These are phyloP conservation scores for Carcina quercana DNA, from an alignment of 2,888 invertebrate species.

Conservation along the genomic window DNA sequence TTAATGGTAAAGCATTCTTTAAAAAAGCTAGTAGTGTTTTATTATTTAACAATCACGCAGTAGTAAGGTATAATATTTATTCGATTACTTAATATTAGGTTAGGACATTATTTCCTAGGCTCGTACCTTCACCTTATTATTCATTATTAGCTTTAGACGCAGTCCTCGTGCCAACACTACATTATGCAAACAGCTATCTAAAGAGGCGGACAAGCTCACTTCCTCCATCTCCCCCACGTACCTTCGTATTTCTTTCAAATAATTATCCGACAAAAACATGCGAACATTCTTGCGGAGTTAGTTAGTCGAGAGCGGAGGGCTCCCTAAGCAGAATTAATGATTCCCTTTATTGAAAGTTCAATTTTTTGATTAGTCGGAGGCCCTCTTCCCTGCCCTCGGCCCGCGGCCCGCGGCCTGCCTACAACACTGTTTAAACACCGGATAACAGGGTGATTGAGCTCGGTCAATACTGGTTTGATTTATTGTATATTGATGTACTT, in stretches of 20 bases:
- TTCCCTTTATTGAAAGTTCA: slow-evolving; percentile 82
- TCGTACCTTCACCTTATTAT: no score
- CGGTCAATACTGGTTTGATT: slow-evolving; percentile 62
- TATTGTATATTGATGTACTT: slow-evolving; percentile 14
- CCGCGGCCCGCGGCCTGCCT: slow-evolving; percentile 37
- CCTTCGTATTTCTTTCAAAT: slow-evolving; percentile 44
- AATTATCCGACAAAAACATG: slow-evolving; percentile 67
- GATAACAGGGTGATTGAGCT: slow-evolving; percentile 65
- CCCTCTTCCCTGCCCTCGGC: no score
- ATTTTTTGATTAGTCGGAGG: slow-evolving; percentile 78
- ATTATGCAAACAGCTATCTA: no score
- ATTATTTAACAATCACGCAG: no score
- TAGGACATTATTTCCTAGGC: no score
- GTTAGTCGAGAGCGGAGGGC: slow-evolving; percentile 50
- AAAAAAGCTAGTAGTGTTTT: no score
- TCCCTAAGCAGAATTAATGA: slow-evolving; percentile 78
- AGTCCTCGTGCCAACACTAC: no score
- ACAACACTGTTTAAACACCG: slow-evolving; percentile 63
- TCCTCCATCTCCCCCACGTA: slow-evolving; percentile 19
- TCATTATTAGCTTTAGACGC: no score
- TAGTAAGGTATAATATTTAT: no score
- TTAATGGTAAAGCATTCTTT: no score
- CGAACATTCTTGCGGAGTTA: slow-evolving; percentile 58
- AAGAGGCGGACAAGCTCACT: no score
- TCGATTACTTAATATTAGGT: no score